phyloP scores from a whole-genome alignment of 2,113 vertebrate genomes.

The Corvus cornix region DNA sequence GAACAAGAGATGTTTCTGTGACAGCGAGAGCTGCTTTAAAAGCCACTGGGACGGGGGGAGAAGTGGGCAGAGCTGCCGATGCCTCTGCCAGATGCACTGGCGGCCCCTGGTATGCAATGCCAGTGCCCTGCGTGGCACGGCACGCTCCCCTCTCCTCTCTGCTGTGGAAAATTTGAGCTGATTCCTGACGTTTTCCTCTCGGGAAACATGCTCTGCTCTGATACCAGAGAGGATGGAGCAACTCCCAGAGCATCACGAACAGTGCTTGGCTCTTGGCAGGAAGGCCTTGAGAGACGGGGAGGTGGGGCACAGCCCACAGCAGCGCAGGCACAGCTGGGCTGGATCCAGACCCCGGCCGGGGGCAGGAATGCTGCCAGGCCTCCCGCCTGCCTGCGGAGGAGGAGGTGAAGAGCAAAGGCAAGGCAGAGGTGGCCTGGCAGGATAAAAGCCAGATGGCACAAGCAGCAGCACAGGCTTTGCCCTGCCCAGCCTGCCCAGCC shows the following conservation, averaged over 20 bases:
- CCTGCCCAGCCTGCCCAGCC: not conserved
- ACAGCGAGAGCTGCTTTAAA: not conserved
- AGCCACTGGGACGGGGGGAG: not conserved
- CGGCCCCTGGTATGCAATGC: not conserved
- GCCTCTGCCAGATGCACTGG: not conserved
- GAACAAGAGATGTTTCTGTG: constrained; percentile 7
- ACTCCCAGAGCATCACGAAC: not conserved
- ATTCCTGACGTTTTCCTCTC: not conserved
- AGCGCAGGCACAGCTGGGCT: not conserved
- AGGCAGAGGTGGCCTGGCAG: not conserved
- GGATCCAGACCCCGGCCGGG: fast-evolving
- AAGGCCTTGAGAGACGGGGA: constrained; percentile 3
- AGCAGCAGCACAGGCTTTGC: not conserved
- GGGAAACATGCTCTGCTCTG: not conserved
- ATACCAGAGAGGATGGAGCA: not conserved
- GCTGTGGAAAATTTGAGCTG: not conserved
- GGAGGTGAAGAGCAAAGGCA: not conserved
- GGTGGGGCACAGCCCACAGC: not conserved
- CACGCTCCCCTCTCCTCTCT: not conserved
- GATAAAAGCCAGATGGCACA: not conserved
- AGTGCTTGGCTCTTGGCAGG: not conserved
- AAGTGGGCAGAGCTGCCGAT: not conserved
- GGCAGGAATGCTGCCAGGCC: not conserved
- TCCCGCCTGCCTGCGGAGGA: not conserved
- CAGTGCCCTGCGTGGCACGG: not conserved